phyloP scores from a whole-genome alignment of 23 tunicate genomes.

The Clavelina lepadiformis region DNA sequence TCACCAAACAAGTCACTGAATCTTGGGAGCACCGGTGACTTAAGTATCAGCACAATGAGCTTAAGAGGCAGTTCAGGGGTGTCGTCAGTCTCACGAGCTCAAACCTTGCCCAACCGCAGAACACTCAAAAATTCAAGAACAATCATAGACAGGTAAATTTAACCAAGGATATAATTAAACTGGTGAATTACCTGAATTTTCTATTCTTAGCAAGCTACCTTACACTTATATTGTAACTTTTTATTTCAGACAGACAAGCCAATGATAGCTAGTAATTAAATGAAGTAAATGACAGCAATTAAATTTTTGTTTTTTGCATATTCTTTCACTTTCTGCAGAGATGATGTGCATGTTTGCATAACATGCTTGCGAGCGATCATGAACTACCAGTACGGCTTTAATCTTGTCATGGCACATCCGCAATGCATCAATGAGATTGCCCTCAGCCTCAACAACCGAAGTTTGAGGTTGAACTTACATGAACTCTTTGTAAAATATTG shows the following conservation, averaged over 20 bases:
- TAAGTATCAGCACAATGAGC: conserved; percentile 12
- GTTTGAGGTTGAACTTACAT: too few species aligned
- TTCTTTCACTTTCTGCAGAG: conserved; percentile 49
- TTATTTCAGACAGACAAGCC: too few species aligned
- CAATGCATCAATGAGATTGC: conserved; percentile 88
- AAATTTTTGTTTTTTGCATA: too few species aligned
- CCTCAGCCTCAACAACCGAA: conserved; percentile 73
- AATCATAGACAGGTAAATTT: conserved; percentile 63
- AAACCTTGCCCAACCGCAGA: conserved; percentile 63
- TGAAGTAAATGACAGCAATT: too few species aligned
- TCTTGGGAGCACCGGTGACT: conserved; percentile 47
- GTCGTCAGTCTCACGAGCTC: conserved; percentile 31
- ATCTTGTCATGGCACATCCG: conserved; percentile 84
- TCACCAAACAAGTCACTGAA: conserved; percentile 21
- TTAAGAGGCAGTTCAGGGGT: conserved; percentile 5
- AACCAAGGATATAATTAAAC: too few species aligned
- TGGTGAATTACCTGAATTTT: too few species aligned
- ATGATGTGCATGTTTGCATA: conserved; percentile 96
- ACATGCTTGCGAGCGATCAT: conserved; percentile 91
- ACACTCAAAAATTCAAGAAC: conserved; percentile 84
- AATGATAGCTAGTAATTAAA: too few species aligned
- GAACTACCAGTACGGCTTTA: conserved; percentile 97
- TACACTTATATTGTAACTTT: too few species aligned
- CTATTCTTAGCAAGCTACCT: too few species aligned
- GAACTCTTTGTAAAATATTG: too few species aligned